Evolutionary conservation across 2,797 vertebrate species (phyloP).

Genomic region (Perodicticus potto): DNA sequence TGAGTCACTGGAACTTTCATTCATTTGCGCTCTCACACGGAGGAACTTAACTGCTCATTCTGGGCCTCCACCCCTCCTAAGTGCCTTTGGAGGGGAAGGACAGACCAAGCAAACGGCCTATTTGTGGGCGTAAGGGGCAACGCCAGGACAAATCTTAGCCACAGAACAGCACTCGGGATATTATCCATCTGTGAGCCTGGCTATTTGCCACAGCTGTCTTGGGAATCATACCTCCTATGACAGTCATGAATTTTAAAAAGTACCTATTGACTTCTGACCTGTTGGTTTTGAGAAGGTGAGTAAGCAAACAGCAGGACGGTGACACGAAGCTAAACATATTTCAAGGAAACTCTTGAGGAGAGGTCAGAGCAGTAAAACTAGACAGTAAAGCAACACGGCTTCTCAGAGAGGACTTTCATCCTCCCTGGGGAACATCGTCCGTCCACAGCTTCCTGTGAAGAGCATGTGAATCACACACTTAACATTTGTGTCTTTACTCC

Average conservation of each 20-base stretch:
- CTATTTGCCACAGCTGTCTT: constrained; percentile 41
- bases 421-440: neutral
- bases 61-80: constrained; percentile 56
- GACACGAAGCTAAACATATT: constrained; percentile 31
- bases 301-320: constrained; percentile 47
- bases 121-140: constrained; percentile 62
- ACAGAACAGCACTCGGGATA: constrained; percentile 40
- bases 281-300: constrained; percentile 70
- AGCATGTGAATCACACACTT: neutral
- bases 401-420: neutral
- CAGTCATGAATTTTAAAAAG: constrained; percentile 71
- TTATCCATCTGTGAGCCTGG: constrained; percentile 41
- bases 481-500: neutral
- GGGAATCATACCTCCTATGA: constrained; percentile 71
- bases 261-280: constrained; percentile 74
- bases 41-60: constrained; percentile 66
- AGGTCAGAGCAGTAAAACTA: neutral
- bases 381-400: neutral
- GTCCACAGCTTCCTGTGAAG: neutral
- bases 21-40: constrained; percentile 52
- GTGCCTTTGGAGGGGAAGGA: constrained; percentile 60
- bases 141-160: constrained; percentile 58
- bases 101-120: constrained; percentile 57
- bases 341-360: constrained; percentile 44
- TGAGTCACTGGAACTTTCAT: constrained; percentile 66